Evolutionary conservation across 2,888 invertebrate species (phyloP), one percentile per base, ranked within the genome.

Genomic region (Heliconius ismenius): DNA sequence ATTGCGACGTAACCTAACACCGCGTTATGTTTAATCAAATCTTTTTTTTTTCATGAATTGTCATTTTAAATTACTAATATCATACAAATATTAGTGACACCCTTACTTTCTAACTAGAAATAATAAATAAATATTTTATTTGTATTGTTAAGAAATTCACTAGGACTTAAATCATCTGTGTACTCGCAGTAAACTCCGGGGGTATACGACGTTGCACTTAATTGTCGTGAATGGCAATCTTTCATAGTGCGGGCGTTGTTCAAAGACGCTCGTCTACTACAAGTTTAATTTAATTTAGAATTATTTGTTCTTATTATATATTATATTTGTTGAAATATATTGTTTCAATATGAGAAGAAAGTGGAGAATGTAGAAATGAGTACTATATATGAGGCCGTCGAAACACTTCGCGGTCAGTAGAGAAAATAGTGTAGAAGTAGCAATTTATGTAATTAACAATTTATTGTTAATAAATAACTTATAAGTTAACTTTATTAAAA

Each of bases 211-310:
- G 39, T 60, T 15, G 60, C 62, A 73, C 36, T 73, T 63, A 63
- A 63, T 73, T 62, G 43, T 73, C 73, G 62, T 63, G 73, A 73
- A 73, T 73, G 73, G 73, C 73, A 18, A 73, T 63, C 73, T 60
- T 73, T 73, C 73, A 63, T 39, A 39, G 73, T 28, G 73, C 62
- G 73, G 73, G 62, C 73, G 62, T 63, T 63, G n/a, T 65, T 67
- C n/a, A 39, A 7, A 62, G 26, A 15, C 11, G 39, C 24, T 39
- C 15, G 24, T 67, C 67, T 67, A 39, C 21, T 67, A 67, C 11
- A 26, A 26, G 63, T 32, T 64, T 36, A 39, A 39, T 65, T 65
- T 36, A 65, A 39, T n/a, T 65, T 65, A 13, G 11, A 65, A 39
- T 65, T 39, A n/a, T 39, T 36, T 65, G 6, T 39, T 65, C 36